phyloP scores from a whole-genome alignment of 2,797 vertebrate species.

The Taeniopygia guttata region DNA sequence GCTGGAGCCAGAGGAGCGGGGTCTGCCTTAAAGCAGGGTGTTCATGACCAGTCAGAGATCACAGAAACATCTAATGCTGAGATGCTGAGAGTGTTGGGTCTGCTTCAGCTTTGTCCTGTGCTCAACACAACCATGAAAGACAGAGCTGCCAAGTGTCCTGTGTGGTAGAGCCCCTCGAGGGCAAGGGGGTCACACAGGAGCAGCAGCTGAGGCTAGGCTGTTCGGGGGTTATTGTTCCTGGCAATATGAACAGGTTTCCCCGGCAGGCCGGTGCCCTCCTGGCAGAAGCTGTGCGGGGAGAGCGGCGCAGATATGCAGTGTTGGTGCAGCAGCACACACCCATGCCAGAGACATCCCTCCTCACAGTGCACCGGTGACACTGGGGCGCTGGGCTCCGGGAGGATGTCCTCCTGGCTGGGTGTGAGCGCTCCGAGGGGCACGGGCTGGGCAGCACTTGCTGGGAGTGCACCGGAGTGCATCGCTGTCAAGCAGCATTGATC shows the following conservation, averaged over 20 bases:
- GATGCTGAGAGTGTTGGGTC: neutral
- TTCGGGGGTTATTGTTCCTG: neutral
- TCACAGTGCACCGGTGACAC: rapidly evolving
- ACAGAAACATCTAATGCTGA: neutral
- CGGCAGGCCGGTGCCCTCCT: neutral
- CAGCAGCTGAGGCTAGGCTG: neutral
- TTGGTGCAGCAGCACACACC: neutral
- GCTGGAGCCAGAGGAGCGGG: neutral
- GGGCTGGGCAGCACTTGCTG: neutral
- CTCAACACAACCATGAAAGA: neutral
- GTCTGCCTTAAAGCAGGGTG: neutral
- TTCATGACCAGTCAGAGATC: neutral
- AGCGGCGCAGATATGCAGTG: neutral
- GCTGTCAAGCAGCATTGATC: conserved; percentile 56
- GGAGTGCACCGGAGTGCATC: conserved; percentile 8
- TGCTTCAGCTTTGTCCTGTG: neutral
- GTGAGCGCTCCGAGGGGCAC: neutral
- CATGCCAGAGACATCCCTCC: rapidly evolving
- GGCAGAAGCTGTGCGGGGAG: neutral
- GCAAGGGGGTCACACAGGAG: neutral
- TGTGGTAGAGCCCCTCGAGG: neutral
- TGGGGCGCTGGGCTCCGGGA: neutral
- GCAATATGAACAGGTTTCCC: neutral
- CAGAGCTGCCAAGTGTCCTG: neutral
- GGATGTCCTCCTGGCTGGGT: neutral